A percentile compares a stretch with the other conserved stretches of the same genome.
These are phyloP conservation scores for Ophion costatus DNA, from an alignment of 2,888 invertebrate genomes.

Conservation along the genomic window DNA sequence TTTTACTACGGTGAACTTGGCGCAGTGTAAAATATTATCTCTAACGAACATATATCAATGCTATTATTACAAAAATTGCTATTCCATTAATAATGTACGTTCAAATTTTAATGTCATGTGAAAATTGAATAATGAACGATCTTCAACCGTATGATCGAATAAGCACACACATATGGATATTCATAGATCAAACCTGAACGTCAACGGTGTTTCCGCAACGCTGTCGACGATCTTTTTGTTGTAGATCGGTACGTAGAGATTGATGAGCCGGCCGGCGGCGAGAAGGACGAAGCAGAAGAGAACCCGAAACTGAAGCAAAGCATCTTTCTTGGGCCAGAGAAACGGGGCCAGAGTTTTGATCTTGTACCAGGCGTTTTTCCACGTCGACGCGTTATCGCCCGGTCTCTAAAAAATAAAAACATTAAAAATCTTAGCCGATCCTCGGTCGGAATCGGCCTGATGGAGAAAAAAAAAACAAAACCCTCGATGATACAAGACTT, in stretches of 20 bases:
- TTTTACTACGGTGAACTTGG: no score
- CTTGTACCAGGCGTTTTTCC: conserved; percentile 92
- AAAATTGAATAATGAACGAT: no score
- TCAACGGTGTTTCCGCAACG: conserved; percentile 70
- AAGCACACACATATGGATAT: not conserved
- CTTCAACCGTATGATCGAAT: no score
- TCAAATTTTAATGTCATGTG: no score
- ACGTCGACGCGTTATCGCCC: conserved; percentile 89
- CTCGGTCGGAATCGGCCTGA: conserved; percentile 13
- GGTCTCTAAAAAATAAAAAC: conserved; percentile 76
- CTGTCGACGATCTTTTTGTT: conserved; percentile 91
- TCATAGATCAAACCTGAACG: conserved; percentile 74
- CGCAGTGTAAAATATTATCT: no score
- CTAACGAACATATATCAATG: no score
- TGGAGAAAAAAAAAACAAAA: conserved; percentile 9
- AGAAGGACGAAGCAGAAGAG: conserved; percentile 92
- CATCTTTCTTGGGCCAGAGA: conserved; percentile 95
- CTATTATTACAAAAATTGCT: no score
- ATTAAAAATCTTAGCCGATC: conserved; percentile 45
- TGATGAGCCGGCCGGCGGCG: conserved; percentile 92
- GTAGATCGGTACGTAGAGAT: conserved; percentile 96
- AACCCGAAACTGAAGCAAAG: conserved; percentile 91
- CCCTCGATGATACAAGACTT: conserved; percentile 69
- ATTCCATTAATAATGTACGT: no score
- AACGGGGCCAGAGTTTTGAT: conserved; percentile 93